phyloP scores from a whole-genome alignment of 1,140 invertebrate genomes.

The Scaptomyza montana region DNA sequence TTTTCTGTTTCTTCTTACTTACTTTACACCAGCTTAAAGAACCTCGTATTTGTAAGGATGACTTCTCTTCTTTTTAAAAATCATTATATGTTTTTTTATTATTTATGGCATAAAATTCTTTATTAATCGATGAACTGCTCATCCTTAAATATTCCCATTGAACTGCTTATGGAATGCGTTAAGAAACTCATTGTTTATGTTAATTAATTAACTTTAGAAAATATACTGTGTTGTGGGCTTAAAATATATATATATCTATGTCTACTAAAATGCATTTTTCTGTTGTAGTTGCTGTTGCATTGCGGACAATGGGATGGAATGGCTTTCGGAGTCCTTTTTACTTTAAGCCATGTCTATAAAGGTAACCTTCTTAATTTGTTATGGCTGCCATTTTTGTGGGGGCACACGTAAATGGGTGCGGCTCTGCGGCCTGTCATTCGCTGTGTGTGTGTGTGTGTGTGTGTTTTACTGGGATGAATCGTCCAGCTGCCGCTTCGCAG shows the following conservation, averaged over 20 bases:
- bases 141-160: not conserved
- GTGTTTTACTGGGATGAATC: constrained; percentile 36
- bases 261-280: not conserved
- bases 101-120: too few species aligned
- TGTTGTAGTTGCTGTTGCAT: not conserved
- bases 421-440: constrained; percentile 20
- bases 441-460: constrained; percentile 26
- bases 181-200: not conserved
- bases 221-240: constrained; percentile 1
- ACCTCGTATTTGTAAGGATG: too few species aligned
- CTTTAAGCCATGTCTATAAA: constrained; percentile 62
- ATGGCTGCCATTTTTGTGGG: constrained; percentile 68
- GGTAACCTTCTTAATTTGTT: constrained; percentile 81
- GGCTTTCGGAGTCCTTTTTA: constrained; percentile 8
- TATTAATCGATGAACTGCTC: too few species aligned
- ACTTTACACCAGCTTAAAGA: too few species aligned
- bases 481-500: constrained; percentile 41
- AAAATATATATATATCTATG: constrained; percentile 15
- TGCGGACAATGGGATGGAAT: constrained; percentile 12
- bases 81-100: too few species aligned
- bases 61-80: too few species aligned
- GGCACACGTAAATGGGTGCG: constrained; percentile 58
- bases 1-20: too few species aligned
- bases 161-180: not conserved
- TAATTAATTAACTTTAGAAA: constrained; percentile 12